Conservation (phyloP, 2,888 invertebrate genomes). For the Drosophila tanythrix region DNA sequence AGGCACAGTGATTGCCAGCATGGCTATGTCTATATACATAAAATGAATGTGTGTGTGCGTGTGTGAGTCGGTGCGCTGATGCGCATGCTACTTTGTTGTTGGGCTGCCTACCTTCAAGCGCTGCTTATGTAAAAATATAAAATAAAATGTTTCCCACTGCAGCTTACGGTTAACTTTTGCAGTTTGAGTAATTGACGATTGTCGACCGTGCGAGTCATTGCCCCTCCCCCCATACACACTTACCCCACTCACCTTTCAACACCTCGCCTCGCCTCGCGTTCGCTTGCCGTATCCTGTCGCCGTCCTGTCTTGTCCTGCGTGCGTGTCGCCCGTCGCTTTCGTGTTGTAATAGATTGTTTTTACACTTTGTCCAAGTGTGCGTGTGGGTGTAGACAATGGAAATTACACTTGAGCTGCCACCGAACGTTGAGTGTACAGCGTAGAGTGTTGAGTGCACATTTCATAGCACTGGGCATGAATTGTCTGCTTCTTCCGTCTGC, state of each 20-base stretch:
- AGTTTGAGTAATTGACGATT: constrained; percentile 54
- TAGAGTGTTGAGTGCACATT: constrained; percentile 32
- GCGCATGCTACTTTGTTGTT: constrained; percentile 28
- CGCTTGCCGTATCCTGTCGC: constrained; percentile 11
- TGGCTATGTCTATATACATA: constrained; percentile 5
- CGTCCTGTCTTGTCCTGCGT: constrained; percentile 34
- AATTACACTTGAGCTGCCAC: constrained; percentile 70
- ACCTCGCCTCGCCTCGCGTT: neutral
- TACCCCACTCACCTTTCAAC: neutral
- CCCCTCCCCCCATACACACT: neutral
- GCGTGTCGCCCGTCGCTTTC: constrained; percentile 35
- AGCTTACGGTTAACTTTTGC: constrained; percentile 31
- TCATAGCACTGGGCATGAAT: constrained; percentile 43
- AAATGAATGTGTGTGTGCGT: neutral
- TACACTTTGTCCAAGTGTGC: constrained; percentile 33
- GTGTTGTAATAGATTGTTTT: constrained; percentile 65
- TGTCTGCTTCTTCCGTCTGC: constrained; percentile 25
- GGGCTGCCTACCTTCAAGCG: constrained; percentile 22
- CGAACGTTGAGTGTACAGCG: constrained; percentile 7
- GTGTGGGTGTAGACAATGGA: constrained; percentile 63
- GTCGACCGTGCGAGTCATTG: constrained; percentile 32
- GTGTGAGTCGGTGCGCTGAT: constrained; percentile 25
- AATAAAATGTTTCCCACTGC: constrained; percentile 29
- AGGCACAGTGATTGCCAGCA: constrained; percentile 20
- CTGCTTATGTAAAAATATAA: constrained; percentile 41